These are phyloP conservation scores for Drosophila kuntzei DNA, from an alignment of 2,888 invertebrate genomes.

Conservation along the genomic window DNA sequence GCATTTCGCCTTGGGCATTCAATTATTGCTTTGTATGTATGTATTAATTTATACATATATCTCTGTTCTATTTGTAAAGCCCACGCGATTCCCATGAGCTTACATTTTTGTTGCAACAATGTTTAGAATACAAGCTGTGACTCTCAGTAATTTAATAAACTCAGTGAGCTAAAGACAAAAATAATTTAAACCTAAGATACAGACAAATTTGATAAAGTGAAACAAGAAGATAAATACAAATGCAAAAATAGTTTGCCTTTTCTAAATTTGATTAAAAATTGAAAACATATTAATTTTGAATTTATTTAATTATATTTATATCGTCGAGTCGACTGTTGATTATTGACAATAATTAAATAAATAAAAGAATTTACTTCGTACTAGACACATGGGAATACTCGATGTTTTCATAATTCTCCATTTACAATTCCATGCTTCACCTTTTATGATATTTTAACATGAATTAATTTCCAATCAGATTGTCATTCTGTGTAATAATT, in stretches of 20 bases:
- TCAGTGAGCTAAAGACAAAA: neutral
- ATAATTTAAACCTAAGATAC: neutral
- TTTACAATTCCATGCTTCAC: neutral
- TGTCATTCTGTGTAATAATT: constrained; percentile 9
- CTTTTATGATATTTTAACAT: neutral
- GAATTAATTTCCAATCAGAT: neutral
- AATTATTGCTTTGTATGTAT: constrained; percentile 5
- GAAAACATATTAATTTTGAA: neutral
- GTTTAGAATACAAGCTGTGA: neutral
- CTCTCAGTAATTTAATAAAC: neutral
- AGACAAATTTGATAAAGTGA: neutral
- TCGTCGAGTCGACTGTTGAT: neutral
- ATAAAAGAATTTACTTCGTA: neutral
- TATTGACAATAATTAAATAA: neutral
- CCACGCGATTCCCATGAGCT: constrained; percentile 17
- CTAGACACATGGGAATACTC: neutral
- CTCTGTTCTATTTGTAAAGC: constrained; percentile 14
- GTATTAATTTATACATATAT: constrained; percentile 3
- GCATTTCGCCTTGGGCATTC: constrained; percentile 36
- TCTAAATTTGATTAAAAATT: no score
- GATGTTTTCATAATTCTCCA: neutral
- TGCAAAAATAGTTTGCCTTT: no score
- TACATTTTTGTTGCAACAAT: neutral
- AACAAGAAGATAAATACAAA: no score
- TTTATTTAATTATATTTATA: neutral